phyloP scores from a whole-genome alignment of 2,113 vertebrate species.

The Sinocyclocheilus anshuiensis region DNA sequence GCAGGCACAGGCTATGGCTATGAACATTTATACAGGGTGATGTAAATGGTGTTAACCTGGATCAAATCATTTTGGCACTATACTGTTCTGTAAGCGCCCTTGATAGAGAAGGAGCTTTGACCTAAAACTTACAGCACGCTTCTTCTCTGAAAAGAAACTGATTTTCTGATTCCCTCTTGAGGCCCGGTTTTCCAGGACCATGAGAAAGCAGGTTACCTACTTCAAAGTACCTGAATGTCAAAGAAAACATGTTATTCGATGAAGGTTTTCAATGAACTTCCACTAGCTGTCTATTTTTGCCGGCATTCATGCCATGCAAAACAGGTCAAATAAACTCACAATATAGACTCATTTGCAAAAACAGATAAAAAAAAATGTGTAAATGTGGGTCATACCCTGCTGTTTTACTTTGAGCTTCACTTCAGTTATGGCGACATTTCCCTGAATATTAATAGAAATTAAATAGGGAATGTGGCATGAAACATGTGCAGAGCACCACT shows the following conservation, averaged over 20 bases:
- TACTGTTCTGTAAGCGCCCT: slow-evolving; percentile 37
- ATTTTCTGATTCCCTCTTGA: slow-evolving; percentile 41
- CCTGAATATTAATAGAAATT: slow-evolving; percentile 41
- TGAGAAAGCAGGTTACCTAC: slow-evolving; percentile 39
- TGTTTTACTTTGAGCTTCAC: slow-evolving; percentile 16
- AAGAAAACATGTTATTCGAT: neutral
- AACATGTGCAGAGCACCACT: slow-evolving; percentile 28
- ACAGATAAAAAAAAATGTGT: neutral
- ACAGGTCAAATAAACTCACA: slow-evolving; percentile 20
- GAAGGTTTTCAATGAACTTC: slow-evolving; percentile 4
- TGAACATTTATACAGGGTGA: slow-evolving; percentile 18
- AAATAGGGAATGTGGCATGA: neutral
- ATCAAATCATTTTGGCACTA: slow-evolving; percentile 41
- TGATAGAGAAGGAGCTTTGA: slow-evolving; percentile 41
- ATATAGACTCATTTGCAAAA: slow-evolving; percentile 23
- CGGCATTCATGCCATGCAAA: neutral
- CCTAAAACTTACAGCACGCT: slow-evolving; percentile 21
- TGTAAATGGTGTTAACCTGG: slow-evolving; percentile 44
- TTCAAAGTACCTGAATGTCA: slow-evolving; percentile 27
- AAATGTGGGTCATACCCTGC: slow-evolving; percentile 33
- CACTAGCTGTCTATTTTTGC: neutral
- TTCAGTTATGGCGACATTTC: neutral
- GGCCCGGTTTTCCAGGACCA: slow-evolving; percentile 30
- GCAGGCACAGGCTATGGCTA: slow-evolving; percentile 25
- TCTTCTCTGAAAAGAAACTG: slow-evolving; percentile 31